Evolutionary conservation across 1,140 invertebrate species (phyloP).

Genomic region (Cyphomyrmex costatus): DNA sequence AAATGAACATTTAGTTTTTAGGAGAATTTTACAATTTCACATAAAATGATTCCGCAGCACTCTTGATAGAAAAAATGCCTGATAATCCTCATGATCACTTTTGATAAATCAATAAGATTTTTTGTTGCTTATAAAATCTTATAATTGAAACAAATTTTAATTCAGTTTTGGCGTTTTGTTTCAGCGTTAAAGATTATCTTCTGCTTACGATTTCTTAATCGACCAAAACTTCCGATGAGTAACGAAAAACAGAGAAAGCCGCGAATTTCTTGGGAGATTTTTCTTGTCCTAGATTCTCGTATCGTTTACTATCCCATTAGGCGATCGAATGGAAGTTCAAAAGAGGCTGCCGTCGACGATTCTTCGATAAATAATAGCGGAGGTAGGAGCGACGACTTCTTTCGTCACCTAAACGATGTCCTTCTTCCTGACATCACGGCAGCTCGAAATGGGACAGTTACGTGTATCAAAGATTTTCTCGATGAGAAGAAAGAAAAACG

Average conservation of each 20-base stretch:
- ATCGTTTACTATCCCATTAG: constrained; percentile 39
- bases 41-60: not conserved
- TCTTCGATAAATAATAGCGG: constrained; percentile 17
- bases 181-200: not conserved
- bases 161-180: not conserved
- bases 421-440: constrained; percentile 39
- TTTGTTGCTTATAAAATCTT: constrained; percentile 25
- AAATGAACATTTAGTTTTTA: not conserved
- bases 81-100: not conserved
- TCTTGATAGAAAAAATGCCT: not conserved
- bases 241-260: not conserved
- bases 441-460: not conserved
- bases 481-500: not conserved
- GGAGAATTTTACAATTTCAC: not conserved
- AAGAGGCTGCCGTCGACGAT: constrained; percentile 7
- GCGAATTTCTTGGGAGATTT: constrained; percentile 1
- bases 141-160: not conserved
- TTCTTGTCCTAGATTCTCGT: constrained; percentile 1
- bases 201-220: not conserved
- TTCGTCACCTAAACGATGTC: constrained; percentile 72
- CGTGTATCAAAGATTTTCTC: constrained; percentile 4
- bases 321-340: not conserved
- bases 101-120: not conserved
- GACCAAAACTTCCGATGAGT: not conserved
- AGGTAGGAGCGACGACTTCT: constrained; percentile 38